These are phyloP conservation scores for Glandiceps talaboti DNA, from an alignment of 53 echinoderm and acorn worm genomes.

Conservation along the genomic window DNA sequence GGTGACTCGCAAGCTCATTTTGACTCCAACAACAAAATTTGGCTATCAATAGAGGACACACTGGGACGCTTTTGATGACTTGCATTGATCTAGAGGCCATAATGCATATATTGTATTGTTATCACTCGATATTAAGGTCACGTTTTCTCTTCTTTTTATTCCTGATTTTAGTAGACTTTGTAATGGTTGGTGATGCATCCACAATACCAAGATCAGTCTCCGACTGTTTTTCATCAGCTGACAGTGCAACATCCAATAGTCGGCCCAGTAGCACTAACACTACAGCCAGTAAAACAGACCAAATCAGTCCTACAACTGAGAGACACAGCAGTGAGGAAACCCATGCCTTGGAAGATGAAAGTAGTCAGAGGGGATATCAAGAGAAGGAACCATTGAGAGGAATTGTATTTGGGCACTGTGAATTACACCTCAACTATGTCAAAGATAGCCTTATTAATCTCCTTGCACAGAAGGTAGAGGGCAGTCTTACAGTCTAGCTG, in stretches of 20 bases:
- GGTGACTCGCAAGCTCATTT: too few species aligned
- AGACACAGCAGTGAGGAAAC: background rate
- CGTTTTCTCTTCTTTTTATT: too few species aligned
- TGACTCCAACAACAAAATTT: too few species aligned
- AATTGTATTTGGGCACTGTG: constrained; percentile 8
- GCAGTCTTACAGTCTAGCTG: background rate
- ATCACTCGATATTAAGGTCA: too few species aligned
- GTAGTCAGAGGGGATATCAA: background rate
- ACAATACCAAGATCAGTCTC: background rate
- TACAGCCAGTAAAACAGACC: background rate
- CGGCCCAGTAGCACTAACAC: background rate
- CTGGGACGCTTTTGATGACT: too few species aligned
- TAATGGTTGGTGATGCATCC: background rate
- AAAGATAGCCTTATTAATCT: constrained; percentile 54
- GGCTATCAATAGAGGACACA: too few species aligned
- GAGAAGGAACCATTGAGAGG: background rate
- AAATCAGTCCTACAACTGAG: background rate
- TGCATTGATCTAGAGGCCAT: too few species aligned
- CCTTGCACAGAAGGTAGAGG: constrained; percentile 61
- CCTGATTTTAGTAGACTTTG: background rate
- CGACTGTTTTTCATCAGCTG: background rate
- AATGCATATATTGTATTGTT: too few species aligned
- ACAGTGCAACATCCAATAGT: background rate
- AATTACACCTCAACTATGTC: constrained; percentile 12
- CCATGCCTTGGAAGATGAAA: background rate